Base-by-base conservation (phyloP, 2,888 invertebrate species). In the Agriopis aurantiaria region DNA sequence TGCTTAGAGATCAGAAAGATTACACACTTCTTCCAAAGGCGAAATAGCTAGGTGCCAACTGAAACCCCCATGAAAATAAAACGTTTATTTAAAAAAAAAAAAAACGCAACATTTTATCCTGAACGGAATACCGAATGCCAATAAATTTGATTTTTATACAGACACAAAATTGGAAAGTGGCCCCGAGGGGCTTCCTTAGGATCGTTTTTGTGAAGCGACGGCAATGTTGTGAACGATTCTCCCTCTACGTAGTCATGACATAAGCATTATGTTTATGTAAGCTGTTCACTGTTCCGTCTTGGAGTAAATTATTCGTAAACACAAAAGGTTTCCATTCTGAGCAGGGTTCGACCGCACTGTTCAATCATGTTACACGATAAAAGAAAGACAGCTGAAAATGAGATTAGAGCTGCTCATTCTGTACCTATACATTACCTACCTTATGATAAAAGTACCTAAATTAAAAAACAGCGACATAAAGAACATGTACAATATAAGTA, bases 251-350 rank as follows among this genome's bases (percentile, higher is more conserved):
- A 53, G 62, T 70, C 66, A 63, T 63, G 58, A 64, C 59, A 66
- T 45, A 59, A 66, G 63, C 66, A 66, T 64, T 49, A 69, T 60
- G 60, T 65, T 65, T 65, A 65, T 61, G 69, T 69, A 65, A 61
- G 69, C 51, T 57, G 52, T 58, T 69, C 53, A 48, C 41, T 59
- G 58, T 65, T 65, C 57, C 43, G 14, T 61, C 51, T 52, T 40
- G 59, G 52, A 55, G 53, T 49, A 57, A 57, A 52, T 62, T 62
- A 61, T 62, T 62, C 62, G 63, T 60, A 64, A 59, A 57, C 58
- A 68, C 48, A 55, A 65, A 65, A 61, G 61, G 55, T 46, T 63
- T 52, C 14, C 45, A 17, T 46, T 52, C 43, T 45, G 57, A 68
- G 53, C 49, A 61, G 51, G 62, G 62, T 46, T 62, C 41, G 51